Base-by-base conservation (phyloP, 1,140 invertebrate genomes). In the Leptinotarsa lineolata region DNA sequence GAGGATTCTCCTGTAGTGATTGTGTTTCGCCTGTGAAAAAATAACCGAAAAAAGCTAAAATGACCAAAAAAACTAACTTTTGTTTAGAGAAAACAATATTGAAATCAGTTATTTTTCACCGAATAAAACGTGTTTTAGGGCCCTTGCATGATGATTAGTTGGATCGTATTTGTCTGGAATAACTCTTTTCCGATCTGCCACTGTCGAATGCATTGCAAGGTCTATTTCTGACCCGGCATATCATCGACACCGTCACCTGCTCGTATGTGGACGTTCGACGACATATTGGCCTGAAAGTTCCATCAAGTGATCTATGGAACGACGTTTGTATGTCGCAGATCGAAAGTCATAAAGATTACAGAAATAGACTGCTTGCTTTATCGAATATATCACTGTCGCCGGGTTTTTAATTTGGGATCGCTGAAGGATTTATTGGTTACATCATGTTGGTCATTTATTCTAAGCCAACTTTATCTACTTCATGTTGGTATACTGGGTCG, bases 301-400 rank as follows among this genome's bases (percentile, higher is more conserved):
- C 72, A 68, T 73, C 75, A 48, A 60, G 70, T 76, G 75, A 76
- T 76, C 75, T 76, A 76, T 76, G 67, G 75, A 71, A 72, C 72
- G 72, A 76, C 75, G 74, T 69, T 69, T 69, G 68, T 69, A 59
- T 39, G 68, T 69, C 68, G 68, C 48, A 69, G 48, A 69, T 69
- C n/a, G 46, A 69, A 48, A 69, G 68, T 69, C 54, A 69, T 59
- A 69, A 69, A 59, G 68, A 21, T 69, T 59, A 69, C 68, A 59
- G 68, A 69, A 69, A 69, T 69, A 69, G 68, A 69, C 68, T 59
- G 46, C 20, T 16, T 15, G 68, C 48, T 69, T 69, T 30, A 59
- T 69, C 39, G 68, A 69, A 69, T 69, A 69, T 59, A 69, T 69
- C 68, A 69, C 54, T 24, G 68, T 69, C 48, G 39, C 8, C 21